Evolutionary conservation across 2,797 vertebrate species (phyloP).

Genomic region (Ispidina lecontei): DNA sequence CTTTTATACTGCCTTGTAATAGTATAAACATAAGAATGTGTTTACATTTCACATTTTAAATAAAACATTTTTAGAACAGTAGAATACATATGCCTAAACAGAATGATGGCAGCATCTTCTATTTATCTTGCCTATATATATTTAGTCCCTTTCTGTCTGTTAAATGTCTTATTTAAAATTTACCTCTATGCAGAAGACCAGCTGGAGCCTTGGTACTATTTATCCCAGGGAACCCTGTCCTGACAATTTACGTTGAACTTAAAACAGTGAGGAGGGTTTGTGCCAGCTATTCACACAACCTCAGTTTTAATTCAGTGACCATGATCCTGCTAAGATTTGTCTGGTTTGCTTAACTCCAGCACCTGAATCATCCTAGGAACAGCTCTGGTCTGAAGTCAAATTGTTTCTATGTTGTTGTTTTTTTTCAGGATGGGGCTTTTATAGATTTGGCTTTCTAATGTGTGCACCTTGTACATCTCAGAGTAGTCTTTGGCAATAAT

Average conservation of each 20-base stretch:
- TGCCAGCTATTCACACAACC: constrained; percentile 18
- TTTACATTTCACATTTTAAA: constrained; percentile 69
- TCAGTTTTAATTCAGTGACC: constrained; percentile 33
- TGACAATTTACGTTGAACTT: constrained; percentile 19
- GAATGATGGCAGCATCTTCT: constrained; percentile 57
- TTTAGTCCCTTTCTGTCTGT: constrained; percentile 32
- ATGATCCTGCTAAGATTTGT: constrained; percentile 1
- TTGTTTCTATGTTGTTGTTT: background rate
- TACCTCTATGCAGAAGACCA: constrained; percentile 39
- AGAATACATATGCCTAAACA: constrained; percentile 65
- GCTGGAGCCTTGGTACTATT: constrained; percentile 29
- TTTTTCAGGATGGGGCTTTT: background rate
- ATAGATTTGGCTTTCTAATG: background rate
- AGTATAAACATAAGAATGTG: constrained; percentile 69
- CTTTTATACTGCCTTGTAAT: constrained; percentile 57
- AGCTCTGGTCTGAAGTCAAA: background rate
- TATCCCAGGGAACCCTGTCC: background rate
- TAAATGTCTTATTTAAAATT: constrained; percentile 49
- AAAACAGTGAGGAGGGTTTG: constrained; percentile 16
- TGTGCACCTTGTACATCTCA: background rate
- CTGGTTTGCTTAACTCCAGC: constrained; percentile 19
- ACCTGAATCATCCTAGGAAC: background rate
- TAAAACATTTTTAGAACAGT: constrained; percentile 63
- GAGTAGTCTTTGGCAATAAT: background rate
- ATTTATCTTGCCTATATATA: constrained; percentile 44